Conservation (phyloP, 2,113 vertebrate species). For the Carettochelys insculpta region DNA sequence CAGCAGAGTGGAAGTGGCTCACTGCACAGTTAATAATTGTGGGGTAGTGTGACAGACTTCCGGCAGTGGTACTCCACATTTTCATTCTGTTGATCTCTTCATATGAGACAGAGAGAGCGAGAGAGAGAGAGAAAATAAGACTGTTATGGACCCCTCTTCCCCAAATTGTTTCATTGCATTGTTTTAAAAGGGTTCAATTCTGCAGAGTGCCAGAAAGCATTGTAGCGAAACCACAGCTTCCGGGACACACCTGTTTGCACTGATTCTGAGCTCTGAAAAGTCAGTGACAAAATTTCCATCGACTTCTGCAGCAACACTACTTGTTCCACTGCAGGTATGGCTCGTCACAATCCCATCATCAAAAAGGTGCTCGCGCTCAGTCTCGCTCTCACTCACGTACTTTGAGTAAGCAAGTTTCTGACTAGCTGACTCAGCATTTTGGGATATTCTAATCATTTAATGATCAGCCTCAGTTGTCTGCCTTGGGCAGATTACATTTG, state of each 20-base stretch:
- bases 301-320: not conserved
- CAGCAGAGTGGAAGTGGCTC: conserved; percentile 62
- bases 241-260: not conserved
- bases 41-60: not conserved
- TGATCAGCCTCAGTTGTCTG: not conserved
- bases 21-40: not conserved
- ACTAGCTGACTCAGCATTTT: not conserved
- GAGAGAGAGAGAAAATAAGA: not conserved
- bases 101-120: not conserved
- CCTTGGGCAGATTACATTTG: not conserved
- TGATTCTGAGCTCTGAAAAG: not conserved
- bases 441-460: not conserved
- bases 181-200: not conserved
- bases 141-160: not conserved
- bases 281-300: not conserved
- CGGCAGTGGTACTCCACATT: not conserved
- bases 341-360: not conserved
- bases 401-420: not conserved
- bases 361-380: not conserved
- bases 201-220: not conserved
- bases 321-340: not conserved
- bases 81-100: not conserved
- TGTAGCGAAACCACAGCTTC: not conserved
- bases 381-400: not conserved
- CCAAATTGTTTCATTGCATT: not conserved